These are phyloP conservation scores for Azemiops feae DNA, from an alignment of 2,113 vertebrate genomes.

Conservation along the genomic window DNA sequence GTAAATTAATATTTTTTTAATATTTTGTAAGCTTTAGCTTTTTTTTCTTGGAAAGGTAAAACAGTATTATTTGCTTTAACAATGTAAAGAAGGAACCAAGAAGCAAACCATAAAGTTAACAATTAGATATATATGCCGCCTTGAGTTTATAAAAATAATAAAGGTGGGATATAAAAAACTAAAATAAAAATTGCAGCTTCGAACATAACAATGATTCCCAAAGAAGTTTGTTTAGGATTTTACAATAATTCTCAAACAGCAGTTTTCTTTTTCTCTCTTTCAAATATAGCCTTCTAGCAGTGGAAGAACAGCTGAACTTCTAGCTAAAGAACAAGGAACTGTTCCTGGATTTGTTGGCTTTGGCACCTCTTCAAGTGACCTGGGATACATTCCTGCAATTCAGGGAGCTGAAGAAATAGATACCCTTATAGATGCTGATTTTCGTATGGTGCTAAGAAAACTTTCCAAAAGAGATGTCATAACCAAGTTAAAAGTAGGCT, in stretches of 20 bases:
- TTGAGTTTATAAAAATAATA: not conserved
- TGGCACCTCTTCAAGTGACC: conserved; percentile 81
- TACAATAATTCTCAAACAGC: not conserved
- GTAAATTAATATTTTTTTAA: not conserved
- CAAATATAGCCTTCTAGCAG: conserved; percentile 90
- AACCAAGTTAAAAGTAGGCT: conserved; percentile 89
- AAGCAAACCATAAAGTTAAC: not conserved
- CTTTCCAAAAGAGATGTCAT: conserved; percentile 91
- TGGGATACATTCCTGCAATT: conserved; percentile 91
- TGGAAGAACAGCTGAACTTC: conserved; percentile 88
- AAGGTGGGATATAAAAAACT: not conserved
- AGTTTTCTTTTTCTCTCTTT: not conserved
- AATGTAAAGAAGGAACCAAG: not conserved
- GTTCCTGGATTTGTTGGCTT: conserved; percentile 95
- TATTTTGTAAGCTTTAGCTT: not conserved
- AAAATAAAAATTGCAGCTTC: not conserved
- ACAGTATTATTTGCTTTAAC: not conserved
- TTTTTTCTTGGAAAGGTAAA: not conserved
- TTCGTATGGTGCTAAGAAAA: conserved; percentile 92
- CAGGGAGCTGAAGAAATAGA: conserved; percentile 97
- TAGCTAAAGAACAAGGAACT: conserved; percentile 87
- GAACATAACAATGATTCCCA: not conserved
- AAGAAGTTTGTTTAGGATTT: not conserved
- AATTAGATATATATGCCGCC: not conserved
- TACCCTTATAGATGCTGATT: conserved; percentile 92